Base-by-base conservation (phyloP, 2,797 vertebrate genomes). In the Lepidocolaptes lacrymiger region DNA sequence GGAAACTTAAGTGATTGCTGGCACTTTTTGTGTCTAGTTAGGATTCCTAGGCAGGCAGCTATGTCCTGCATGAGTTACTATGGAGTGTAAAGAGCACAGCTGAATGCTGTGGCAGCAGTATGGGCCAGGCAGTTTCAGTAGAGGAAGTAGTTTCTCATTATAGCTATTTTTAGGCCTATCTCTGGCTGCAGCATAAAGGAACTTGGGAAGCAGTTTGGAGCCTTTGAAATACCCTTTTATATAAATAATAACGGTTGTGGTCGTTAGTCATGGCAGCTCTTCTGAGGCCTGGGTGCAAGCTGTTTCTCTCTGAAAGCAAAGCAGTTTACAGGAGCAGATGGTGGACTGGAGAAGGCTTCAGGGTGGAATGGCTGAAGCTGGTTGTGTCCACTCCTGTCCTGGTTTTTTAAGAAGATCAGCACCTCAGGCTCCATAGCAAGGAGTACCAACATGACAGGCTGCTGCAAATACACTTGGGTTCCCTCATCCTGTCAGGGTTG, bases 211-310 rank as follows among this genome's bases (percentile, higher is more conserved):
- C 43, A 58, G 43, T 75, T 86, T 77, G 43, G 49, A 92, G 69
- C 34, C 83, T 91, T 95, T 84, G 71, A 88, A 93, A 91, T 68
- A 83, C 26, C n/a, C 34, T 93, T 86, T 71, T 72, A 28, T 86
- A 78, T 43, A 90, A 94, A 68, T 92, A 89, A 36, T 79, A 85
- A 62, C 0, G 1, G 58, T 81, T 24, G n/a, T 27, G 30, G 62
- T 80, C 39, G 26, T 90, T 91, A 95, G 91, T 67, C 11, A 30
- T 43, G 61, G 58, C 54, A 90, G 30, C 46, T 90, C 39, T 64
- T 80, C 41, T 77, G 79, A 83, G 52, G 19, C 86, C 80, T 95
- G 73, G 16, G 49, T 90, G 49, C 69, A 81, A 75, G 69, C 73
- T 85, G 63, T 94, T 85, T 73, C 48, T 90, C 34, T 76, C 46